phyloP scores from a whole-genome alignment of 2,797 vertebrate genomes.

The Zenarchopterus dispar region DNA sequence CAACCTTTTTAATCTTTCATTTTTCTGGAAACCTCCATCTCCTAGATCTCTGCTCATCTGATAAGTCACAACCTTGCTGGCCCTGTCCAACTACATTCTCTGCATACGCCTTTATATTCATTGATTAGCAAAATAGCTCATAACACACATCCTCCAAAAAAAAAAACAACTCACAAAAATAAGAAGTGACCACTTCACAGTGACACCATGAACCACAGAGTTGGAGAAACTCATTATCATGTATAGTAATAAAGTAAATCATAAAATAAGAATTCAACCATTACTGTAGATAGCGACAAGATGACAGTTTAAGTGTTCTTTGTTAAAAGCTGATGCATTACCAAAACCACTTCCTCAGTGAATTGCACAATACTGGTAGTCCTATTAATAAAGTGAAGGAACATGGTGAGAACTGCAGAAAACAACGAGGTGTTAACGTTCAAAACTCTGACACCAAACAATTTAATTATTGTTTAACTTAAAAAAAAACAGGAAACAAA shows the following conservation, averaged over 20 bases:
- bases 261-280: neutral
- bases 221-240: neutral
- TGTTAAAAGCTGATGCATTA: constrained; percentile 1
- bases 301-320: neutral
- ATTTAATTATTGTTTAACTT: neutral
- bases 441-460: too few species aligned
- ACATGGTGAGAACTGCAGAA: neutral
- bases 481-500: constrained; percentile 23
- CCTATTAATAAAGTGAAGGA: neutral
- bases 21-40: neutral
- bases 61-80: constrained; percentile 40
- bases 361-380: neutral
- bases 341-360: neutral
- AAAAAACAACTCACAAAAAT: constrained; percentile 7
- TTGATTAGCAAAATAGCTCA: constrained; percentile 12
- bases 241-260: neutral
- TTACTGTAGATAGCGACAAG: neutral
- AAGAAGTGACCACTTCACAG: neutral
- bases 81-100: constrained; percentile 73
- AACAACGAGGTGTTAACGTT: neutral
- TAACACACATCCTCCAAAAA: too few species aligned
- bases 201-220: neutral
- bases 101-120: neutral
- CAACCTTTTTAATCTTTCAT: neutral
- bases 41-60: constrained; percentile 1